phyloP scores from a whole-genome alignment of 2,888 invertebrate genomes.

The Acanthacorydalis orientalis region DNA sequence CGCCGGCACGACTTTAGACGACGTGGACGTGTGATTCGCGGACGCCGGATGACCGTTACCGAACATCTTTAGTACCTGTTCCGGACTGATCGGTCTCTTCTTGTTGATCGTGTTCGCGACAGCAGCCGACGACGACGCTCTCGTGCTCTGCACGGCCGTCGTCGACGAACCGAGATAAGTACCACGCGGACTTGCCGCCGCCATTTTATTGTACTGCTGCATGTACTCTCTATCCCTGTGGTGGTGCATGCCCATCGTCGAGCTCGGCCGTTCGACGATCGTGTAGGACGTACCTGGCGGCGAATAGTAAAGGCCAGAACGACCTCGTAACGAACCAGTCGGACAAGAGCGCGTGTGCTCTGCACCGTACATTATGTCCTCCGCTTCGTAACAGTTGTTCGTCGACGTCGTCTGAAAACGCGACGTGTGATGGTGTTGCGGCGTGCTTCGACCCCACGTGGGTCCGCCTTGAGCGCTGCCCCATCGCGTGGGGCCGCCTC shows the following conservation, averaged over 20 bases:
- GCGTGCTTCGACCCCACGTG: constrained; percentile 14
- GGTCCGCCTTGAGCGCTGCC: constrained; percentile 8
- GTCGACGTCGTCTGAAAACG: constrained; percentile 2
- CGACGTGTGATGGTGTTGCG: constrained; percentile 14
- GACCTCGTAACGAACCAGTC: constrained; percentile 38
- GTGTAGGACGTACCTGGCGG: constrained; percentile 77
- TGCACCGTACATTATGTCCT: constrained; percentile 27
- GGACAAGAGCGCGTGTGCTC: constrained; percentile 35
- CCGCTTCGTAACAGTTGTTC: constrained; percentile 4
- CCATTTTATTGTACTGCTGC: constrained; percentile 5
- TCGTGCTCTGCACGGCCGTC: constrained; percentile 12
- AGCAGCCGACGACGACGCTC: constrained; percentile 4
- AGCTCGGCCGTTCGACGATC: constrained; percentile 66
- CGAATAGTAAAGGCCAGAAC: constrained; percentile 65
- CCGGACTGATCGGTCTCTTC: constrained; percentile 69
- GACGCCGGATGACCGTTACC: constrained; percentile 22
- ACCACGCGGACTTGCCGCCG: constrained; percentile 32
- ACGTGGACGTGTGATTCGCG: constrained; percentile 48
- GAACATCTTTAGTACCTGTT: constrained; percentile 53
- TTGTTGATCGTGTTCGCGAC: constrained; percentile 38
- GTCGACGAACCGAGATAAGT: constrained; percentile 41
- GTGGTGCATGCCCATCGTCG: constrained; percentile 39
- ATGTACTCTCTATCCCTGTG: constrained; percentile 24
- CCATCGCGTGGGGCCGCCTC: constrained; percentile 12
- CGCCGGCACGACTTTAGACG: constrained; percentile 67